These are phyloP conservation scores for Rhagoletis zephyria DNA, from an alignment of 1,140 invertebrate genomes.

Conservation along the genomic window DNA sequence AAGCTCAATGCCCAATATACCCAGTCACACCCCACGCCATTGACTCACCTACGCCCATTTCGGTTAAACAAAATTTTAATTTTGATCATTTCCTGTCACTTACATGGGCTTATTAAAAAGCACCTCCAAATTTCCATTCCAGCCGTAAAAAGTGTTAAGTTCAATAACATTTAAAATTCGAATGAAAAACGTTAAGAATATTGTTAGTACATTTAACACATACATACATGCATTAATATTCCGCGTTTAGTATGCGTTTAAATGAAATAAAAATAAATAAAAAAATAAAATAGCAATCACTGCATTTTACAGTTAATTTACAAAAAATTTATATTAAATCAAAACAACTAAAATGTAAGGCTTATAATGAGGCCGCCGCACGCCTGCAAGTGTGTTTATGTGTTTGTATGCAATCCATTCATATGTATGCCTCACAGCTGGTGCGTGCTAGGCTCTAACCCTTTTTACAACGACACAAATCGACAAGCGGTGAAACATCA, in stretches of 20 bases:
- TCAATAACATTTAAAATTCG: not conserved
- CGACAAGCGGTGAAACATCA: not conserved
- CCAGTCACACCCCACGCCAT: not conserved
- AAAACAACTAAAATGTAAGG: constrained; percentile 1
- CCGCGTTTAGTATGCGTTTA: not conserved
- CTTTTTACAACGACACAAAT: not conserved
- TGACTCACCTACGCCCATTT: constrained; percentile 6
- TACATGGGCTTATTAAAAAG: constrained; percentile 8
- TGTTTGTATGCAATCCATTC: not conserved
- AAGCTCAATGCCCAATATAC: not conserved
- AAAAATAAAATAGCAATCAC: constrained; percentile 1
- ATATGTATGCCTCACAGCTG: not conserved
- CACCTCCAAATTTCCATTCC: not conserved
- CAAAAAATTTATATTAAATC: constrained; percentile 43
- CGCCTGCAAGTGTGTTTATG: too few species aligned
- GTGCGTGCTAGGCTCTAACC: not conserved
- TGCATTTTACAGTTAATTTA: constrained; percentile 5
- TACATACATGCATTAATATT: not conserved
- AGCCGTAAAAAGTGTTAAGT: constrained; percentile 26
- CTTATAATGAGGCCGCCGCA: not conserved
- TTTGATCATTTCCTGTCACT: constrained; percentile 36
- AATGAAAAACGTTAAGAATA: not conserved
- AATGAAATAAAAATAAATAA: not conserved
- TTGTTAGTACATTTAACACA: not conserved
- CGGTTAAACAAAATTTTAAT: not conserved